Evolutionary conservation across 2,888 invertebrate genomes (phyloP), one percentile per base, ranked within the genome.

Genomic region (Zele albiditarsus): DNA sequence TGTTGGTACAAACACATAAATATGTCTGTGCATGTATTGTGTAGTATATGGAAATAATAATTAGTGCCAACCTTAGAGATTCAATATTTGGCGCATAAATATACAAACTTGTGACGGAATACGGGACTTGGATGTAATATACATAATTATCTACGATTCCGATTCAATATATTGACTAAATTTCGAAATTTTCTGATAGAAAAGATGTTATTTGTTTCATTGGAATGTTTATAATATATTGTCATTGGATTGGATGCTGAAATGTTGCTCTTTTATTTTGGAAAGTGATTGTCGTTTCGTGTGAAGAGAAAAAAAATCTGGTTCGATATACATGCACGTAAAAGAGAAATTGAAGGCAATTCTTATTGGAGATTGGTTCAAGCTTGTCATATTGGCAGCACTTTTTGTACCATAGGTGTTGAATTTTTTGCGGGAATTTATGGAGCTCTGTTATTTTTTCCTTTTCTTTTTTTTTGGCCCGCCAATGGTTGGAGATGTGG

Each of bases 71-170:
- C 76, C n/a, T 57, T 66, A 10, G 3, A 57, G 60, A 23, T 70
- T 62, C n/a, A 27, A 77, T 53, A 75, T 77, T 76, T 73, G 75
- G 20, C 76, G 79, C 77, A 77, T 74, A 42, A 25, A n/a, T n/a
- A 65, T 58, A 33, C 10, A 12, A 38, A 20, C 38, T 63, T 63
- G 10, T 31, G 12, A 14, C 16, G 8, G 2, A 31, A 6, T 31
- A 4, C 31, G 8, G 8, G 31, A 12, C 8, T 38, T 38, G 8
- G 2, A 38, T 38, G 38, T 31, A 8, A 2, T 31, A 2, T 8
- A 8, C 8, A 8, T 31, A 8, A 31, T 31, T 31, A 31, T 38
- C 8, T 12, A 38, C 12, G 10, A 38, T 12, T 38, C 2, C 38
- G 8, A 8, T 0, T 38, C 12, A 2, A 31, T 31, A 31, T 6